Evolutionary conservation across 2,888 invertebrate species (phyloP), one percentile per base, ranked within the genome.

Genomic region (Slavum lentiscoides): DNA sequence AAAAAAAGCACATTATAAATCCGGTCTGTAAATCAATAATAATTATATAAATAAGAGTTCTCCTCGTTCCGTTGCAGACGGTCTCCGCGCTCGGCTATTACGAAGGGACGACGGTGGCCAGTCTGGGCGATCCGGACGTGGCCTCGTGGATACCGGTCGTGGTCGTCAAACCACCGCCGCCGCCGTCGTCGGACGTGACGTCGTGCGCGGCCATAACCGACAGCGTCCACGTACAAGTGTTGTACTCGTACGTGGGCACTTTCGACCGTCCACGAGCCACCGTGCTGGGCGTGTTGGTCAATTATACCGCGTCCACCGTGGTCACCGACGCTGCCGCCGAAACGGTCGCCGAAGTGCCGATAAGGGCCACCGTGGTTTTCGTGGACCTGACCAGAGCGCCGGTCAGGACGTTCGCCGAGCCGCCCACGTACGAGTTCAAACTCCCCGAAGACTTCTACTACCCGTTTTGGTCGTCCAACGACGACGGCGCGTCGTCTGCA

Each of bases 371-470:
- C 0, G 88, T 89, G 1, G 85, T 86, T 4, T 89, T 88, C 84
- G 84, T 87, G 39, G 90, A 90, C 83, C 86, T 88, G 8, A 89
- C 89, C 0, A 85, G 85, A 61, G 87, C 88, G 4, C 87, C 89
- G 0, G 86, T 87, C 55, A 87, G 87, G 77, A 86, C 87, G 69
- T 88, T 88, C 84, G 91, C 91, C 13, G 89, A 89, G 81, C 89
- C 90, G 82, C 92, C 92, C 23, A 89, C 90, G 82, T 88, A 92
- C 81, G 89, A 91, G 84, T 88, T 92, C 82, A 88, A 89, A 85
- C 87, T 93, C 77, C 92, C 93, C 2, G 88, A 89, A 83, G 91
- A 93, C 86, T 93, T 93, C 85, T 93, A 93, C 86, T 92, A 92
- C 85, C 93, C 93, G 1, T 91, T 91, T 82, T 84, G 75, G 75